Evolutionary conservation across 2,888 invertebrate genomes (phyloP).

Genomic region (Drosophila nr. fundita): DNA sequence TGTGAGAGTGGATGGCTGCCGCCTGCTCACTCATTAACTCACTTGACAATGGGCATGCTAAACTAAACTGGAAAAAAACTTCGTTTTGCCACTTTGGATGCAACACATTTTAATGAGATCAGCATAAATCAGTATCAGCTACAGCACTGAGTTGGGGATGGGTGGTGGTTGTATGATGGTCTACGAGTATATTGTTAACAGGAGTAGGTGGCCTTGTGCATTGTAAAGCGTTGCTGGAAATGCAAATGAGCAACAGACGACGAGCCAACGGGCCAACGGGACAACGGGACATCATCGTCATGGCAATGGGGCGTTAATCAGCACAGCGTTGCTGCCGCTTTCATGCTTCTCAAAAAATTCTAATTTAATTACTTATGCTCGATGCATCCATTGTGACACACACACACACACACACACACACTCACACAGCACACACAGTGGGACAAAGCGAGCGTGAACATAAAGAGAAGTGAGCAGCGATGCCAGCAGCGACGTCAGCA

Average conservation of each 20-base stretch:
- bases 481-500: background rate
- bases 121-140: conserved; percentile 78
- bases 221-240: conserved; percentile 46
- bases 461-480: conserved; percentile 54
- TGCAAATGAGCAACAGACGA: conserved; percentile 75
- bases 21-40: conserved; percentile 24
- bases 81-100: conserved; percentile 68
- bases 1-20: conserved; percentile 1
- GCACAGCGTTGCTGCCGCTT: conserved; percentile 56
- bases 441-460: conserved; percentile 67
- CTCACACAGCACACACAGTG: conserved; percentile 3
- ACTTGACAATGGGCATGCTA: conserved; percentile 50
- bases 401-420: conserved; percentile 27
- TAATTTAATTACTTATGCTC: conserved; percentile 85
- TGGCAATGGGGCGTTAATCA: conserved; percentile 76
- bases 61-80: conserved; percentile 56
- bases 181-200: background rate
- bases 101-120: conserved; percentile 75
- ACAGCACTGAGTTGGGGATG: conserved; percentile 48
- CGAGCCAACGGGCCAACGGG: background rate
- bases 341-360: conserved; percentile 78
- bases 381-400: conserved; percentile 80
- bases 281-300: conserved; percentile 37
- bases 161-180: conserved; percentile 10
- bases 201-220: conserved; percentile 22